Percentiles rank a stretch among this genome's conserved stretches.
Conservation (phyloP, 2,888 invertebrate genomes). For the Nephrotoma flavescens region DNA sequence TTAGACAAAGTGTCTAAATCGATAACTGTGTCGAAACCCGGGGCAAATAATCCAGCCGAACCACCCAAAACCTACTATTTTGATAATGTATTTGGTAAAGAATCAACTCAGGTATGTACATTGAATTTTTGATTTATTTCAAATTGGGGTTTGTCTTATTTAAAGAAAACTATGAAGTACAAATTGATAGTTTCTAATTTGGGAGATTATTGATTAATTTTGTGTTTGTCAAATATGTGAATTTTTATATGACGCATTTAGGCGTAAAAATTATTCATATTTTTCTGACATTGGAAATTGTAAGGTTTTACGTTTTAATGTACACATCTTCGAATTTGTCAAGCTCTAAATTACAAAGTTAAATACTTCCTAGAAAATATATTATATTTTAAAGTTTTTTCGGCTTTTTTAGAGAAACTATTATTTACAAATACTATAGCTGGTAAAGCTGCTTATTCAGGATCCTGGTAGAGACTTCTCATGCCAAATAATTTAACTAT, state of each 20-base stretch:
- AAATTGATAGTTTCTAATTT: neutral
- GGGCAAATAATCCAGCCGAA: slow-evolving; percentile 47
- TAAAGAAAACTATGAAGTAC: neutral
- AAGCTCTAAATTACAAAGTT: neutral
- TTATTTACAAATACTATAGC: too few species aligned
- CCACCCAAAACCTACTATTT: slow-evolving; percentile 85
- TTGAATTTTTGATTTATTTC: neutral
- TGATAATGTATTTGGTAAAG: slow-evolving; percentile 82
- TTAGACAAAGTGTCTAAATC: slow-evolving; percentile 64
- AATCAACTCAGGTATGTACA: slow-evolving; percentile 60
- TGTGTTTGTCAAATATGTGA: neutral
- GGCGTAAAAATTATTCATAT: neutral
- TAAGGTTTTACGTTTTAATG: neutral
- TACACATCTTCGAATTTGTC: neutral
- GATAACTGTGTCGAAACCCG: slow-evolving; percentile 62
- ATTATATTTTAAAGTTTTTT: too few species aligned
- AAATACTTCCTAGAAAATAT: neutral
- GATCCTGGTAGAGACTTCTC: too few species aligned
- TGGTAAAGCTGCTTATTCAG: too few species aligned
- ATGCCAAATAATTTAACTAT: too few species aligned
- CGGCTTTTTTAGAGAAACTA: too few species aligned
- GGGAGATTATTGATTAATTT: neutral
- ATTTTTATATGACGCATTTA: neutral
- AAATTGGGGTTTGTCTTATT: neutral
- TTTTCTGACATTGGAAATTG: neutral